Evolutionary conservation across 2,888 invertebrate species (phyloP), one percentile per base, ranked within the genome.

Genomic region (Globia sparganii): DNA sequence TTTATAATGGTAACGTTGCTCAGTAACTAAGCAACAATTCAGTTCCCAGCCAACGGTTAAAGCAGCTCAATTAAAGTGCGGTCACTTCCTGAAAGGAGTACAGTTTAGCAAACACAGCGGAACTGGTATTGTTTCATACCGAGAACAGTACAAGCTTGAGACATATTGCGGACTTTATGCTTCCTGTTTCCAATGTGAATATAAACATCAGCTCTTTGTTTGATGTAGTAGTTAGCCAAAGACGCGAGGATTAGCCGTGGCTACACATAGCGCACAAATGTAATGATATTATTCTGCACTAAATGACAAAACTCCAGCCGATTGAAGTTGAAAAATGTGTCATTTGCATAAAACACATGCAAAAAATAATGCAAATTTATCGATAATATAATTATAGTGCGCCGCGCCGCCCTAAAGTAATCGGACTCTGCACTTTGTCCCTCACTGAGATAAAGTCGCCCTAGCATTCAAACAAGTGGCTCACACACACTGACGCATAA

Each of bases 391-490:
- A 86, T 85, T 85, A 78, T 85, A 84, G 37, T 62, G 56, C 65
- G 6, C 75, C 86, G 56, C 65, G 6, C 75, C 86, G 86, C 93
- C 91, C 95, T 94, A 94, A 91, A 91, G 95, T 95, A 96, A 96
- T 96, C 95, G 96, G 95, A 96, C 96, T 96, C 96, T 96, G 96
- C 95, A 94, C 96, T 95, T 94, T 94, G 95, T 95, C 96, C 96
- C 96, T 95, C 94, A 90, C 94, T 91, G 94, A 95, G 96, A 96
- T 96, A 96, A 95, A 96, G 96, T 95, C 94, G 95, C 96, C 96
- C 96, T 94, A 95, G 93, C 96, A 96, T 95, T 96, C 96, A 94
- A 96, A 96, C 96, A 96, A 96, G 96, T 96, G 96, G 95, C 94
- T 95, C 94, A 96, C 96, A 77, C 96, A 96, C 96, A 96, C 96